Evolutionary conservation across 2,113 vertebrate species (phyloP).

Genomic region (Rhynchopsitta pachyrhyncha): DNA sequence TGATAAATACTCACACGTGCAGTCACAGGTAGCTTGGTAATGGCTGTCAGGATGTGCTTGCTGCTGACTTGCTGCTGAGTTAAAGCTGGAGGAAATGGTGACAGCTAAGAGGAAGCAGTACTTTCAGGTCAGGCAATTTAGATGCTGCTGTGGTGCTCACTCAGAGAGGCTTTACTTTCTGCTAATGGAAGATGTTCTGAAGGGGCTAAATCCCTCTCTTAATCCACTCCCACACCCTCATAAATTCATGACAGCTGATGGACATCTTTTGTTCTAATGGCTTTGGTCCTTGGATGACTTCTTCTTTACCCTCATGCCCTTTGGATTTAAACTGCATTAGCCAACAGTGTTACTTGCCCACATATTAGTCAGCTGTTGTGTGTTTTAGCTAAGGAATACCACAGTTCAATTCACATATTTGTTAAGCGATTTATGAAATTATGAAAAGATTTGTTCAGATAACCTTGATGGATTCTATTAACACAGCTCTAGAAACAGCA

Average conservation of each 20-base stretch:
- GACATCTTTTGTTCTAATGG: neutral
- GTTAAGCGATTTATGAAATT: conserved; percentile 9
- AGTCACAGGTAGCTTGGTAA: neutral
- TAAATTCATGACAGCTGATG: neutral
- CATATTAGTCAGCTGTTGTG: neutral
- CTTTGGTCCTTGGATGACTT: neutral
- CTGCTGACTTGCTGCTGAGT: neutral
- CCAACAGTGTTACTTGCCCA: neutral
- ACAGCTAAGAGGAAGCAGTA: neutral
- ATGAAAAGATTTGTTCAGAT: neutral
- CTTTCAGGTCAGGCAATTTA: neutral
- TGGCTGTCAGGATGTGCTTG: accelerated
- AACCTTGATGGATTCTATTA: conserved; percentile 11
- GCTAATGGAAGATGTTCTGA: neutral
- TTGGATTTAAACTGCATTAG: conserved; percentile 5
- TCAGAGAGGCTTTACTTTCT: conserved; percentile 16
- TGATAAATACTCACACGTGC: neutral
- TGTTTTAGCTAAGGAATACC: neutral
- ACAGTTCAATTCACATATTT: neutral
- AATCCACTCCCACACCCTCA: neutral
- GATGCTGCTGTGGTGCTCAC: neutral
- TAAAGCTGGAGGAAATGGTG: neutral
- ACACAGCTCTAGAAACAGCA: neutral
- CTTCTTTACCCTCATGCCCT: neutral
- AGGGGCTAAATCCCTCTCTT: conserved; percentile 19